Evolutionary conservation across 2,888 invertebrate genomes (phyloP), one percentile per base, ranked within the genome.

Genomic region (Xestia ashworthii): DNA sequence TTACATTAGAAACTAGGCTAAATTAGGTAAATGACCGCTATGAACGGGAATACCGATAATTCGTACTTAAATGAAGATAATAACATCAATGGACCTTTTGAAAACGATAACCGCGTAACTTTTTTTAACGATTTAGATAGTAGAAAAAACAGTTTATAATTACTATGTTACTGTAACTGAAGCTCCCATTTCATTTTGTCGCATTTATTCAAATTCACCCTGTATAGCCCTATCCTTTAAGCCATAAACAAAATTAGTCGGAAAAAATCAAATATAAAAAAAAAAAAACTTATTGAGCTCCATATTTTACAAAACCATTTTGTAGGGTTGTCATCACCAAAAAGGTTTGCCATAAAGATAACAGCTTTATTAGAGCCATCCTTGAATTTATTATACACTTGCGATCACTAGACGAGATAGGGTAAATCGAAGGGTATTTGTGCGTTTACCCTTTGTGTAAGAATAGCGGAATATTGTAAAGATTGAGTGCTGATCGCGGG

Each of bases 331-430:
- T 74, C 81, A 68, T 55, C 44, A 58, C 9, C 70, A 68, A 75
- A 81, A 82, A 85, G 78, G 86, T 79, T 83, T 74, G 38, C 67
- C 38, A 83, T 85, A 80, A 82, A 87, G 86, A 87, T 85, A 82
- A 67, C 76, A 72, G 67, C 74, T 79, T 85, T 86, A 87, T 82
- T 71, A 72, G 64, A 67, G 38, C n/a, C 55, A 83, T 72, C 73
- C 76, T 84, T 82, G 74, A 84, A 85, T 86, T 80, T 87, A 86
- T 85, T 82, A 79, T 85, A 75, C 73, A 69, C 70, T 84, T 38
- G 78, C 71, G 81, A 80, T 87, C 77, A 62, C 68, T 65, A 74
- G 69, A 46, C 50, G 44, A 53, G 87, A 86, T 85, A 85, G 69
- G 38, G 55, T 38, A 62, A 80, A 80, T 75, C 55, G 78, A 38